Conservation (phyloP, 35 echinoderm and acorn worm species). For the Ptychodera flava region DNA sequence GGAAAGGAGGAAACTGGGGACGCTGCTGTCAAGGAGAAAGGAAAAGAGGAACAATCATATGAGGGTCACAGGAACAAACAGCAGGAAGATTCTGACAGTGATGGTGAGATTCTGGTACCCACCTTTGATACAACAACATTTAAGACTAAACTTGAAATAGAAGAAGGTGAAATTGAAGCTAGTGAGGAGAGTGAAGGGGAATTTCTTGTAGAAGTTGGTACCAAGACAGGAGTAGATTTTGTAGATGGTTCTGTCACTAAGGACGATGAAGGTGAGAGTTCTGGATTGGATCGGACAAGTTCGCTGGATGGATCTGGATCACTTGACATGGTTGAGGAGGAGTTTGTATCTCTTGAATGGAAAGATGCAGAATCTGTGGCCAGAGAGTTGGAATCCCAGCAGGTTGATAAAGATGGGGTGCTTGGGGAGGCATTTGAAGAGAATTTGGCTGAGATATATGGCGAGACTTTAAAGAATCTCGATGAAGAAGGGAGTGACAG, state of each 20-base stretch:
- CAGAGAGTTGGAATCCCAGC: background rate
- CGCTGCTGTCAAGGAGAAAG: background rate
- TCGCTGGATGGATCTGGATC: background rate
- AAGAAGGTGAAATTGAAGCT: background rate
- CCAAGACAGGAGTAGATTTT: background rate
- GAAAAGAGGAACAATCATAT: background rate
- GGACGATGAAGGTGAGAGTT: background rate
- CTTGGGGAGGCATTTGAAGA: background rate
- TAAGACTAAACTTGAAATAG: background rate
- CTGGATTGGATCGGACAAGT: background rate
- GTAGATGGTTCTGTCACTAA: background rate
- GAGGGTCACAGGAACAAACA: too few species aligned
- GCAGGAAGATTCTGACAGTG: too few species aligned
- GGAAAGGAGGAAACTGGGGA: background rate
- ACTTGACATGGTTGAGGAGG: background rate
- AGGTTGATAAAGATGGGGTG: background rate
- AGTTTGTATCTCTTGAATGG: background rate
- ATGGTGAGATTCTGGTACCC: background rate
- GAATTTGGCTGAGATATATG: background rate
- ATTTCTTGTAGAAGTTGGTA: background rate
- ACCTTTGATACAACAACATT: background rate
- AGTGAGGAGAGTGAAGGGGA: background rate
- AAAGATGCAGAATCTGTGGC: background rate
- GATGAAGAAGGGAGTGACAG: background rate
- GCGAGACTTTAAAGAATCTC: background rate